Evolutionary conservation across 1,140 invertebrate species (phyloP).

Genomic region (Drosophila cardini): DNA sequence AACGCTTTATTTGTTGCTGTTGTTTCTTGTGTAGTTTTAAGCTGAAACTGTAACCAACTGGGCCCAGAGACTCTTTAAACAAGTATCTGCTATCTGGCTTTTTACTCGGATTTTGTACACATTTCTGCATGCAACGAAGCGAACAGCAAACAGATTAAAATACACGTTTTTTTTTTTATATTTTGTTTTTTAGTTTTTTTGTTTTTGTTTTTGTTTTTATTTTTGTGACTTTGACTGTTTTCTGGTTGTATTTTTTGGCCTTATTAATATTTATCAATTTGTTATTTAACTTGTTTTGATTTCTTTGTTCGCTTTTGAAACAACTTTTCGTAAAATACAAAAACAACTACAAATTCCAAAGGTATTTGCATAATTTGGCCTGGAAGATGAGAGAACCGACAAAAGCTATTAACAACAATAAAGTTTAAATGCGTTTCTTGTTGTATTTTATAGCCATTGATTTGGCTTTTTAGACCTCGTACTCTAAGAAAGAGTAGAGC

Average conservation of each 20-base stretch:
- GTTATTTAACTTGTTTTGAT: conserved; percentile 77
- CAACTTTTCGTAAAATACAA: conserved; percentile 34
- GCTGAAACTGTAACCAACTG: conserved; percentile 45
- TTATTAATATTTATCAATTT: conserved; percentile 80
- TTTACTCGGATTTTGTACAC: not conserved
- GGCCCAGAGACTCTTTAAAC: conserved; percentile 10
- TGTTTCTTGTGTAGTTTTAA: conserved; percentile 5
- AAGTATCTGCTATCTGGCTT: conserved; percentile 8
- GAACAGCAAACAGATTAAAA: conserved; percentile 27
- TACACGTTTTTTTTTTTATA: conserved; percentile 33
- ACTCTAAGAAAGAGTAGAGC: no score
- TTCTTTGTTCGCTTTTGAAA: conserved; percentile 58
- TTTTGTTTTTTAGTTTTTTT: conserved; percentile 8
- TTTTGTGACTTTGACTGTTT: conserved; percentile 1
- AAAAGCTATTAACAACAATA: conserved; percentile 12
- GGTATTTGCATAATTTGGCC: conserved; percentile 47
- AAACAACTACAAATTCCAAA: conserved; percentile 39
- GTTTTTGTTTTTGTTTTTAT: no score
- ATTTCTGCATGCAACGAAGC: conserved; percentile 42
- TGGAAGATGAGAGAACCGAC: conserved; percentile 19
- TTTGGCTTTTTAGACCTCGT: no score
- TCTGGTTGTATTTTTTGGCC: conserved; percentile 40
- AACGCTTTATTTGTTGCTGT: not conserved
- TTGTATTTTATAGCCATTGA: conserved; percentile 13
- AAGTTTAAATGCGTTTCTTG: conserved; percentile 5